Base-by-base conservation (phyloP, 2,888 invertebrate genomes). In the Erebia epiphron region DNA sequence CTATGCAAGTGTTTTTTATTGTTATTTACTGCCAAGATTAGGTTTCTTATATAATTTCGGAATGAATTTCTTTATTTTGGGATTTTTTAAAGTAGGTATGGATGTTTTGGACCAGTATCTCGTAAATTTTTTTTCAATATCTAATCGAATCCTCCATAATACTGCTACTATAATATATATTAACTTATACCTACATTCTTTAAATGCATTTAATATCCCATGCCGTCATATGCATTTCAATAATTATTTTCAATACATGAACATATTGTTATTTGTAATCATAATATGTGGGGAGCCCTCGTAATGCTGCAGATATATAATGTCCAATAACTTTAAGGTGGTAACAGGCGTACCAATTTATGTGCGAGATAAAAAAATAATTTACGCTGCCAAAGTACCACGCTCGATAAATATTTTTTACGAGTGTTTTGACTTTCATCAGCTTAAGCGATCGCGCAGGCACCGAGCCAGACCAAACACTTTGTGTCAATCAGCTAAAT, bases 341-440 rank as follows among this genome's bases (percentile, higher is more conserved):
- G 54, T 69, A 49, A 72, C 68, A 72, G 43, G 61, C 63, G 41
- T 21, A 52, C 70, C 50, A 74, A 73, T 74, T 73, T 73, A 71
- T 71, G 72, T 35, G 41, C 56, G 43, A 67, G 71, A 75, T 75
- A 73, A 73, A 73, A 72, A 71, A 68, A 49, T 69, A 71, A 67
- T 71, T 68, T 67, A 62, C 56, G 65, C 69, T 76, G 78, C 76
- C 77, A 79, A 77, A 74, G 73, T 75, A 74, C 71, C 73, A 68
- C 69, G 74, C 68, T 68, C 72, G 69, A 74, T 75, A 75, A 80
- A 79, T 76, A 79, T 79, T 79, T 78, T 82, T 78, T 79, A 77
- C 76, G 78, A 78, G 79, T 86, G 84, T 87, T 87, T 85, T 84
- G 83, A 87, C 86, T 88, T 88, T 89, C 86, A 86, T 88, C 82